phyloP scores from a whole-genome alignment of 37 sponge, comb jelly and placozoan genomes.

The Theonella swinhoei region DNA sequence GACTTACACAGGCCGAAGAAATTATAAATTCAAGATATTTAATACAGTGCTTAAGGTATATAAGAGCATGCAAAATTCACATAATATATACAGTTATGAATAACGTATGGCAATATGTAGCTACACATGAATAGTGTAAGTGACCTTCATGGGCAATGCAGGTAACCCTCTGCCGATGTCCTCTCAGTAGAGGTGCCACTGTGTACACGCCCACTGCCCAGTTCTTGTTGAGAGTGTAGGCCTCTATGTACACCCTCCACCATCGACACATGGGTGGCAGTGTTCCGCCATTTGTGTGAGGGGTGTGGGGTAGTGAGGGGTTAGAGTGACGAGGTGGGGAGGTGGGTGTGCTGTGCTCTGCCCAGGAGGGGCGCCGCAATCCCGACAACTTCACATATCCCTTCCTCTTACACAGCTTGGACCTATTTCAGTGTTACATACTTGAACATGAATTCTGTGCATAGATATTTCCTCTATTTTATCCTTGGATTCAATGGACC shows the following conservation, averaged over 20 bases:
- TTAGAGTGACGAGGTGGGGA: background rate
- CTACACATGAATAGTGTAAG: too few species aligned
- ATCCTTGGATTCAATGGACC: too few species aligned
- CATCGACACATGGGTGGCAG: conserved; percentile 46
- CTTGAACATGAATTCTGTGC: too few species aligned
- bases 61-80: too few species aligned
- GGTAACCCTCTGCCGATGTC: conserved; percentile 69
- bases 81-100: too few species aligned
- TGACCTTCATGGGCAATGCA: conserved; percentile 77
- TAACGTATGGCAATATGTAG: too few species aligned
- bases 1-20: background rate
- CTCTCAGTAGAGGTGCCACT: conserved; percentile 58
- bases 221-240: conserved; percentile 49
- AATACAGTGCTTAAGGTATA: background rate
- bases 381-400: conserved; percentile 17
- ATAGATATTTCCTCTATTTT: too few species aligned
- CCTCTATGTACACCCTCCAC: conserved; percentile 75
- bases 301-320: background rate
- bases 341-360: background rate
- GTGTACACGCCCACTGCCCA: conserved; percentile 75
- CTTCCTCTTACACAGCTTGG: conserved; percentile 31
- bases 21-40: background rate
- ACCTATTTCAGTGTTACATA: conserved; percentile 19
- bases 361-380: conserved; percentile 13
- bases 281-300: background rate